Base-by-base conservation (phyloP, 2,888 invertebrate species). In the Crocallis elinguaria region DNA sequence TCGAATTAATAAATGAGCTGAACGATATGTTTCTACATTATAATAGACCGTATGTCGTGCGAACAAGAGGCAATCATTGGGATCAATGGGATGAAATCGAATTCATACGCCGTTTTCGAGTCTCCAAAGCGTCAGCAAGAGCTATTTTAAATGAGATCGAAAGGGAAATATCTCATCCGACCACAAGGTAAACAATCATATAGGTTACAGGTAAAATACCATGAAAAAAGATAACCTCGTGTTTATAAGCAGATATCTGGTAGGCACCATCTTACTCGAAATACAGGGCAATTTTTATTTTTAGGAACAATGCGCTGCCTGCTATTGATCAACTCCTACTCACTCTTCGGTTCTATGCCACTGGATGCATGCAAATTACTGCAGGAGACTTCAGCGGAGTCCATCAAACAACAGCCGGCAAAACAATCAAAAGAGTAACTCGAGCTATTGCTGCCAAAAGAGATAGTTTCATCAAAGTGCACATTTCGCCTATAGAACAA, bases 291-390 rank as follows among this genome's bases (percentile, higher is more conserved):
- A 19, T 19, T 8, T 9, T 25, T 30, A 3, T 30, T 30, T 1
- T 12, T 9, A n/a, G 30, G 6, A 30, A 30, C 6, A n/a, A 30
- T 30, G 30, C 30, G n/a, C 6, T 30, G 30, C 11, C 30, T n/a
- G 6, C 30, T 3, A 11, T 11, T 7, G 30, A 30, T 6, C 36
- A 36, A 3, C 21, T 16, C n/a, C 16, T 36, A 8, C 11, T 36
- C 9, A 36, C 36, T 4, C 21, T 36, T 8, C 14, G 36, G 11
- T 36, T 16, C 12, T 36, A 36, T 16, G 36, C 36, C 16, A 36
- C 36, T 19, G 36, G 36, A 36, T 36, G 36, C 36, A 36, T 36
- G 12, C 16, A 36, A 36, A 17, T 19, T 12, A 19, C 19, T 19
- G 36, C 36, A 4, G 36, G 36, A 16, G 36, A 36, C 7, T 36